These are phyloP conservation scores for Hypomesus transpacificus DNA, from an alignment of 2,113 vertebrate species.

Conservation along the genomic window DNA sequence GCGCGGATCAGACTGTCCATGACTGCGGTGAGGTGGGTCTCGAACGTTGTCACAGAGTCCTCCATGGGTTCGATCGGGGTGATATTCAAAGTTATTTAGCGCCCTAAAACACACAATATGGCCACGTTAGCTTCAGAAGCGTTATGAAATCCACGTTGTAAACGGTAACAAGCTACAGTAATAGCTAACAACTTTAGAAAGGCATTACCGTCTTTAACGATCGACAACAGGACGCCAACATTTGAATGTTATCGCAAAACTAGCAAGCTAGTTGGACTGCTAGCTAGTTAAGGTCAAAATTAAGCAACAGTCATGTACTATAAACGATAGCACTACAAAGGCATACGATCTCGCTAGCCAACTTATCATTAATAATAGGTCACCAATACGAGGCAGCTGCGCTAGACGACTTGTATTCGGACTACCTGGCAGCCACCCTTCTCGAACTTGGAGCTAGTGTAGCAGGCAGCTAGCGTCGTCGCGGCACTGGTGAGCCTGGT, in stretches of 20 bases:
- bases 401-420: too few species aligned
- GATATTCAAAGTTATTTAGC: background rate
- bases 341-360: too few species aligned
- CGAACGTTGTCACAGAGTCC: constrained; percentile 73
- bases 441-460: too few species aligned
- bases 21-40: constrained; percentile 75
- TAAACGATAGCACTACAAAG: too few species aligned
- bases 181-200: background rate
- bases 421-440: too few species aligned
- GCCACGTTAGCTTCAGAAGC: background rate
- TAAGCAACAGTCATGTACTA: too few species aligned
- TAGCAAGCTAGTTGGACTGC: constrained; percentile 37
- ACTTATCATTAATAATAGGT: too few species aligned
- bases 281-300: constrained; percentile 47
- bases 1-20: constrained; percentile 77
- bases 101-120: constrained; percentile 1
- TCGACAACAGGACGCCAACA: background rate
- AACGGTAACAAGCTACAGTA: constrained; percentile 2
- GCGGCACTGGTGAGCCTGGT: constrained; percentile 5
- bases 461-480: too few species aligned
- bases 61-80: constrained; percentile 47
- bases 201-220: background rate
- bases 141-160: background rate
- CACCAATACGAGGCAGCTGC: too few species aligned
- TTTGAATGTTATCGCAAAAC: constrained; percentile 17